Conservation (phyloP, 2,113 vertebrate species). For the Calypte anna region DNA sequence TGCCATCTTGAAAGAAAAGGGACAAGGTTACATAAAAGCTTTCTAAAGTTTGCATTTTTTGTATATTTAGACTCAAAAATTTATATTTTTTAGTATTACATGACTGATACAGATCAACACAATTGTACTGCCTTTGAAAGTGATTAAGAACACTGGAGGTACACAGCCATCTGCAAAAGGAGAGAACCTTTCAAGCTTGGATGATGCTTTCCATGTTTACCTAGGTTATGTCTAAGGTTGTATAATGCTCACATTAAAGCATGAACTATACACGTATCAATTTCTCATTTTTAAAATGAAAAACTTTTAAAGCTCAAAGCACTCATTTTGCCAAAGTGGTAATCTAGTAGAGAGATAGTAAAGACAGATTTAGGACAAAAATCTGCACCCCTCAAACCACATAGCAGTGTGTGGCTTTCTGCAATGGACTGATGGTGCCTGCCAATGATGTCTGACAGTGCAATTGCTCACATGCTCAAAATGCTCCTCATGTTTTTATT, state of each 20-base stretch:
- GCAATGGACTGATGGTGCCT: neutral
- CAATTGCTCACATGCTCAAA: neutral
- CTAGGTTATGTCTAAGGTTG: neutral
- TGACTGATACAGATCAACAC: neutral
- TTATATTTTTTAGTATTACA: neutral
- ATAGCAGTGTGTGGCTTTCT: neutral
- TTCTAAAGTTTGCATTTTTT: neutral
- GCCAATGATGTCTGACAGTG: neutral
- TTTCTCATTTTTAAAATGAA: neutral
- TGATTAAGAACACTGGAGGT: neutral
- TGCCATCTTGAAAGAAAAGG: constrained; percentile 84
- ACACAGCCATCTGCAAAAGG: neutral
- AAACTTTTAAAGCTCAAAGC: neutral
- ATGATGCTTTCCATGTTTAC: neutral
- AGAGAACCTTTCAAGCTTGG: neutral
- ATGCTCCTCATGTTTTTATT: neutral
- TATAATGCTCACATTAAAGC: neutral
- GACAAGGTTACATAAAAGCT: neutral
- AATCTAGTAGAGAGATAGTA: neutral
- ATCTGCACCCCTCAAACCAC: neutral
- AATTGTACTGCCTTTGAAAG: neutral
- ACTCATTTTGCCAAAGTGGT: neutral
- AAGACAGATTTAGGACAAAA: neutral
- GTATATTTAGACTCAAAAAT: neutral
- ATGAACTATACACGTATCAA: neutral